A percentile compares a stretch with the other conserved stretches of the same genome.
These are phyloP conservation scores for Carpatolechia fugitivella DNA, from an alignment of 2,888 invertebrate species.

Conservation along the genomic window DNA sequence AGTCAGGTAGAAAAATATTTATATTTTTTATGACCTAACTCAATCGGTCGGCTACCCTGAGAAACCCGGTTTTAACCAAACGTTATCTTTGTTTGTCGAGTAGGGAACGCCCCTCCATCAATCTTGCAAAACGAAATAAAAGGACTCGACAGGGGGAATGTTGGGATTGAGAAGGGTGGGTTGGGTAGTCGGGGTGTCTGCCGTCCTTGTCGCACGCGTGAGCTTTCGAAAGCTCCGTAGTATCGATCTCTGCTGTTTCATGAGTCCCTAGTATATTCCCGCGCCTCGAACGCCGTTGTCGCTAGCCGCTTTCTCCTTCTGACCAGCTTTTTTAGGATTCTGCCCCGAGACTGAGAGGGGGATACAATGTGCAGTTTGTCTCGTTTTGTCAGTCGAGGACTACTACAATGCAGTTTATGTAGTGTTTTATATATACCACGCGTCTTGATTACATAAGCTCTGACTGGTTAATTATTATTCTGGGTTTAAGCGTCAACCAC, in stretches of 20 bases:
- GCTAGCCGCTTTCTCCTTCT: conserved; percentile 78
- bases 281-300: conserved; percentile 70
- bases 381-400: conserved; percentile 24
- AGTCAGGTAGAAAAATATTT: conserved; percentile 5
- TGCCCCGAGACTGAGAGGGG: conserved; percentile 35
- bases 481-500: too few relatives aligned
- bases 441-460: too few relatives aligned
- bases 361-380: conserved; percentile 30
- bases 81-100: background rate
- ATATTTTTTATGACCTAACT: background rate
- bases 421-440: too few relatives aligned
- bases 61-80: background rate
- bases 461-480: too few relatives aligned
- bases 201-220: conserved; percentile 51
- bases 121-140: conserved; percentile 27
- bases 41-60: background rate
- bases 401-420: too few relatives aligned
- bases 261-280: conserved; percentile 71
- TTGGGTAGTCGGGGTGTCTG: conserved; percentile 32
- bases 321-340: conserved; percentile 49
- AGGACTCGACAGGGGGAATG: conserved; percentile 37
- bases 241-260: conserved; percentile 35
- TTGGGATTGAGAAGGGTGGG: conserved; percentile 43
- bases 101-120: conserved; percentile 35
- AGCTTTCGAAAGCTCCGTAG: conserved; percentile 63